Conservation (phyloP, 2,113 vertebrate species). For the Pogona vitticeps region DNA sequence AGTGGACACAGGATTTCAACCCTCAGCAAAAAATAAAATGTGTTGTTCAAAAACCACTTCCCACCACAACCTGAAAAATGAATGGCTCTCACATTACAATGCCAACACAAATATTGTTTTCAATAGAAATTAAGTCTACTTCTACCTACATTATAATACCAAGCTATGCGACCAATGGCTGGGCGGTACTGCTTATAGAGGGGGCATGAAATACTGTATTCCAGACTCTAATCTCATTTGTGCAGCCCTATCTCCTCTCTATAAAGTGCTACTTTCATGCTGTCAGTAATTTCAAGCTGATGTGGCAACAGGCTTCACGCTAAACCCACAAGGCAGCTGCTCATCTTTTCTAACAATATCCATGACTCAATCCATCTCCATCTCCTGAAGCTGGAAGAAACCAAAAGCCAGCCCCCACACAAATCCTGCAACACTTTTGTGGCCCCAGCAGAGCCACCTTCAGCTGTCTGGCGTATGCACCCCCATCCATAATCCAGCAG, state of each 20-base stretch:
- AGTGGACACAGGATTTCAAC: not conserved
- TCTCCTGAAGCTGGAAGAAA: not conserved
- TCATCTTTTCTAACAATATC: not conserved
- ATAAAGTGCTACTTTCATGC: not conserved
- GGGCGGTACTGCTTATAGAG: not conserved
- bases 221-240: not conserved
- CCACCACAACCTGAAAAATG: not conserved
- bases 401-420: not conserved
- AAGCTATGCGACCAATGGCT: not conserved
- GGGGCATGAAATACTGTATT: not conserved
- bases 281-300: not conserved
- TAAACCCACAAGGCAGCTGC: not conserved
- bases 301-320: not conserved
- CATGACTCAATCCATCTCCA: not conserved
- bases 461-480: not conserved
- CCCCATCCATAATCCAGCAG: not conserved
- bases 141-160: not conserved
- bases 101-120: not conserved
- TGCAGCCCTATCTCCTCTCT: not conserved
- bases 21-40: not conserved
- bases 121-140: not conserved
- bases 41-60: not conserved
- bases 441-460: not conserved
- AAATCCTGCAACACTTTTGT: not conserved
- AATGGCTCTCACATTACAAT: not conserved